Base-by-base conservation (phyloP, 2,888 invertebrate species). In the Platynereis dumerilii region DNA sequence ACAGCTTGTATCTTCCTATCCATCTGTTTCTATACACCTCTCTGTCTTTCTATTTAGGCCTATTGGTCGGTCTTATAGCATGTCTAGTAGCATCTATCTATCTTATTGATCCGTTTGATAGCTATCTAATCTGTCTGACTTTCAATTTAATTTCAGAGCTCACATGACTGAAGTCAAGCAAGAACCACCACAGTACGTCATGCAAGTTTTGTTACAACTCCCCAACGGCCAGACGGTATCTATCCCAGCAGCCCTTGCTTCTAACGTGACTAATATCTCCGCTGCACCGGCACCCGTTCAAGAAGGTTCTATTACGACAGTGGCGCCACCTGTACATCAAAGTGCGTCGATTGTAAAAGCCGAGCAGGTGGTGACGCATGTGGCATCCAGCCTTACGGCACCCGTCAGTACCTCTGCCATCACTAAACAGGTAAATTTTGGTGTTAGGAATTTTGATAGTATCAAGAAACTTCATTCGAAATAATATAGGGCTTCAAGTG, bases 141-240 rank as follows among this genome's bases (percentile, higher is more conserved):
- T 34, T 34, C 34, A 7, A 7, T 34, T 34, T 34, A 5, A 34
- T n/a, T n/a, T n/a, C 34, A 34, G 34, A 12, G 34, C 34, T 7
- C 34, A 34, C 34, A 22, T 48, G 48, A 48, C n/a, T 5, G 48
- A 48, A n/a, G 48, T 48, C 20, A 48, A 48, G 22, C 28, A 55
- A 26, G 52, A 3, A 52, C n/a, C 52, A 7, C 34, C 58, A 2
- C 62, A 66, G 64, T 74, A 73, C 64, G 68, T 74, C 26, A 73
- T 87, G 67, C 86, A 87, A 72, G 79, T 88, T 24, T 76, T 87
- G 44, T 75, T 88, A 55, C 86, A 87, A 76, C 85, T 87, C 27
- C 86, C 87, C 2, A 86, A 85, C 77, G 88, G 88, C 7, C 85
- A 86, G 75, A 79, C 87, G 55, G 82, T 82, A 42, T 83, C 81